Percentiles rank a stretch among this genome's conserved stretches.
Conservation (phyloP, 2,888 invertebrate species). For the Helicoverpa assulta region DNA sequence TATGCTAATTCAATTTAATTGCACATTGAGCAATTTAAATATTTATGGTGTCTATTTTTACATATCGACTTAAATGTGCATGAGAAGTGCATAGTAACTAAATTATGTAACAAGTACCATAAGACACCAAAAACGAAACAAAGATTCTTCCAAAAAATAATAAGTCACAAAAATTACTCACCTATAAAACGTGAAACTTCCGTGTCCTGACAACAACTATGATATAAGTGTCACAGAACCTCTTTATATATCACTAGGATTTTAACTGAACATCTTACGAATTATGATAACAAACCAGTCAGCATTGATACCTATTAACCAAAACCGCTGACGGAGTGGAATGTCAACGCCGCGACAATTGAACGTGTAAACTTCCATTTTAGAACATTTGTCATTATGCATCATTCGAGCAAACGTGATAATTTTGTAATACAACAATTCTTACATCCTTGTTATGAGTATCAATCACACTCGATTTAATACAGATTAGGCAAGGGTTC, state of each 20-base stretch:
- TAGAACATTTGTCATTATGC: slow-evolving; percentile 47
- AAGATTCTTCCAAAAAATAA: too few species aligned
- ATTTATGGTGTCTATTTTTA: too few species aligned
- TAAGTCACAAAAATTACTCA: slow-evolving; percentile 65
- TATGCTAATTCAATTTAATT: too few species aligned
- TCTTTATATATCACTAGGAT: slow-evolving; percentile 77
- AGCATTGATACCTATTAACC: slow-evolving; percentile 50
- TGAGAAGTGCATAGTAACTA: too few species aligned
- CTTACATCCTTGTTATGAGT: slow-evolving; percentile 27
- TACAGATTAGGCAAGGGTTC: neutral
- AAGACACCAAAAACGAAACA: too few species aligned
- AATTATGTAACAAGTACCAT: too few species aligned
- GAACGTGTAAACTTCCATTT: slow-evolving; percentile 71
- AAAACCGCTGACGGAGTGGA: slow-evolving; percentile 71
- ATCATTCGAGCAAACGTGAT: slow-evolving; percentile 64
- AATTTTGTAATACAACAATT: slow-evolving; percentile 56
- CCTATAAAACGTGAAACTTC: slow-evolving; percentile 65
- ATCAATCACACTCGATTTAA: slow-evolving; percentile 4
- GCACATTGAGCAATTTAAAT: too few species aligned
- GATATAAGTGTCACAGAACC: slow-evolving; percentile 58
- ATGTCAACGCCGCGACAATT: slow-evolving; percentile 59
- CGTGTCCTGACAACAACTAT: slow-evolving; percentile 70
- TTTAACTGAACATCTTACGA: slow-evolving; percentile 71
- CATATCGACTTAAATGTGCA: too few species aligned
- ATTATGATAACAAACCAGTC: slow-evolving; percentile 57